phyloP scores from a whole-genome alignment of 2,113 vertebrate genomes.

The Condylura cristata region DNA sequence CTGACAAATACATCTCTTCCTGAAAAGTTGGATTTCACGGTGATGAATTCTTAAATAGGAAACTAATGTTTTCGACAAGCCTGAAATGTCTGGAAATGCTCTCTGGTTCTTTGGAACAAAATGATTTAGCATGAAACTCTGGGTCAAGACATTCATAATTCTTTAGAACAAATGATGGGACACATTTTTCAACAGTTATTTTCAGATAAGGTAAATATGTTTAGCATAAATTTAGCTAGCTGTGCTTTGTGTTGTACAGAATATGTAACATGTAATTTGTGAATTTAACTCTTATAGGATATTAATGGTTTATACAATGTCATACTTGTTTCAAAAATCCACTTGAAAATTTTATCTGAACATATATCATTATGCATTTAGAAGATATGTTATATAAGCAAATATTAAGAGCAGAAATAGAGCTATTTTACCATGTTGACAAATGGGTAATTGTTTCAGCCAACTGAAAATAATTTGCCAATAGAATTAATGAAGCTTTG shows the following conservation, averaged over 20 bases:
- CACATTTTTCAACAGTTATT: slow-evolving; percentile 30
- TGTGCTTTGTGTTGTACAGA: not conserved
- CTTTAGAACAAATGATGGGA: slow-evolving; percentile 11
- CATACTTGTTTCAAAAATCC: not conserved
- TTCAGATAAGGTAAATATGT: slow-evolving; percentile 32
- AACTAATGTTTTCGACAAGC: slow-evolving; percentile 76
- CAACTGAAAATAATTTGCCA: not conserved
- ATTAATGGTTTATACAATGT: not conserved
- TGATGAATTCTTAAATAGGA: slow-evolving; percentile 69
- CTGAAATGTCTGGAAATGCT: slow-evolving; percentile 77
- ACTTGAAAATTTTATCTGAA: not conserved
- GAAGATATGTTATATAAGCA: not conserved
- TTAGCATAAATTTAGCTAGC: not conserved
- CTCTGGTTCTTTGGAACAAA: slow-evolving; percentile 71
- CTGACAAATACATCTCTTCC: slow-evolving; percentile 41
- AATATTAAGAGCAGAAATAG: not conserved
- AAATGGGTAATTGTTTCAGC: not conserved
- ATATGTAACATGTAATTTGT: not conserved
- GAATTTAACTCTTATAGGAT: not conserved
- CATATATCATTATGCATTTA: not conserved
- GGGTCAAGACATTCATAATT: slow-evolving; percentile 33
- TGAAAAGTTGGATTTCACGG: slow-evolving; percentile 63
- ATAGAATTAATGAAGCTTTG: not conserved
- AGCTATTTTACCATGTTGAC: slow-evolving; percentile 15
- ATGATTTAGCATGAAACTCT: slow-evolving; percentile 66